These are phyloP conservation scores for Thymelicus acteon DNA, from an alignment of 2,888 invertebrate species.

Conservation along the genomic window DNA sequence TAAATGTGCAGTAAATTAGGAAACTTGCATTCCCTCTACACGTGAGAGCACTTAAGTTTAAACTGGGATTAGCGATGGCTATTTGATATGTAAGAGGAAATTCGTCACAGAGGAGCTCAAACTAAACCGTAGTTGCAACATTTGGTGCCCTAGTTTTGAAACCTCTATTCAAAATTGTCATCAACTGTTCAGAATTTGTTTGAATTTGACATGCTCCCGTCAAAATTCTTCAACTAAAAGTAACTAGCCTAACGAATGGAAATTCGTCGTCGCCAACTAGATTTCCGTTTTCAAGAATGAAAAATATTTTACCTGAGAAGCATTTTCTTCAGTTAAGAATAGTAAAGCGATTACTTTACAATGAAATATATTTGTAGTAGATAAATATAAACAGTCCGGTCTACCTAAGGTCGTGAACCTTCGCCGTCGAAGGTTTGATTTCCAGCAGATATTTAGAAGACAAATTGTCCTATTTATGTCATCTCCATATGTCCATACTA, in stretches of 20 bases:
- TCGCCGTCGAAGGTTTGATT: no score
- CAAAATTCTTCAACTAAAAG: slow-evolving; percentile 23
- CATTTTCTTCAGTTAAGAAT: not conserved
- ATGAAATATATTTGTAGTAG: no score
- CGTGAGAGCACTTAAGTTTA: slow-evolving; percentile 37
- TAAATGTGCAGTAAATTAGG: slow-evolving; percentile 27
- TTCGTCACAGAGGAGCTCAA: slow-evolving; percentile 36
- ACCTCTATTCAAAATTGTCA: slow-evolving; percentile 30
- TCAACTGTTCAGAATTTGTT: slow-evolving; percentile 28
- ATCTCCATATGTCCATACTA: no score
- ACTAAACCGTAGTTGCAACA: slow-evolving; percentile 34
- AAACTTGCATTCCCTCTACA: slow-evolving; percentile 34
- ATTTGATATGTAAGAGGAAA: slow-evolving; percentile 37
- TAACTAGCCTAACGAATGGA: slow-evolving; percentile 31
- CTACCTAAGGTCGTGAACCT: no score
- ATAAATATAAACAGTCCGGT: no score
- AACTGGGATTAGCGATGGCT: slow-evolving; percentile 34
- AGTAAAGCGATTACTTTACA: no score
- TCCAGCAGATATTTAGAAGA: no score
- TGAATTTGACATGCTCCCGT: slow-evolving; percentile 21
- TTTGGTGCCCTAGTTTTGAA: slow-evolving; percentile 36
- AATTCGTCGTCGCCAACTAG: not conserved
- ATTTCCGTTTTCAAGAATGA: not conserved
- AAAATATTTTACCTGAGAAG: not conserved
- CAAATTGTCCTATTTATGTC: no score